phyloP scores from a whole-genome alignment of 1,140 invertebrate species.

The Drosophila elegans region DNA sequence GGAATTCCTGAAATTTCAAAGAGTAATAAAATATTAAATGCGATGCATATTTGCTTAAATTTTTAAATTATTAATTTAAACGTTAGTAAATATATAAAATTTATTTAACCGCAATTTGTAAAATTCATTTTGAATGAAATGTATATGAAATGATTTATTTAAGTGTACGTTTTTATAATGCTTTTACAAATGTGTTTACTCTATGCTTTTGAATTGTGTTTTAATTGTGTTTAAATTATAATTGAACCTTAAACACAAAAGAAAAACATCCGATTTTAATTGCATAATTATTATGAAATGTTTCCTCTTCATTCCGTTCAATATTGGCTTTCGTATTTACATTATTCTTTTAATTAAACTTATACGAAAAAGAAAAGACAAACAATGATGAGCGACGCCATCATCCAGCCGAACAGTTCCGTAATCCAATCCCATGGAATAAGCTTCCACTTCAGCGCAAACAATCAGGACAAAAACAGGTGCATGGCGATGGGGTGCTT shows the following conservation, averaged over 20 bases:
- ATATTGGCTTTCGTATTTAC: neutral
- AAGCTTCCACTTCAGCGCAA: conserved; percentile 32
- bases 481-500: neutral
- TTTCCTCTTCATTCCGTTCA: neutral
- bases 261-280: neutral
- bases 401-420: neutral
- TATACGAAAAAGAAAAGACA: conserved; percentile 23
- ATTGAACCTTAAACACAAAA: no score
- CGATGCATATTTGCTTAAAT: no score
- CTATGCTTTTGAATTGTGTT: no score
- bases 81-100: no score
- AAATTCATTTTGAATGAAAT: no score
- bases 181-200: no score
- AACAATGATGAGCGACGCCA: conserved; percentile 13
- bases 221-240: no score
- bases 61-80: no score
- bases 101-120: no score
- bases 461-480: conserved; percentile 30
- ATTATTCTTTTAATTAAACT: conserved; percentile 38
- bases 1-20: neutral
- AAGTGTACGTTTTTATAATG: no score
- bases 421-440: conserved; percentile 34
- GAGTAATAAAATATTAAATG: neutral
- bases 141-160: no score
- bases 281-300: neutral